phyloP scores from a whole-genome alignment of 2,888 invertebrate genomes.

The Dilophus febrilis region DNA sequence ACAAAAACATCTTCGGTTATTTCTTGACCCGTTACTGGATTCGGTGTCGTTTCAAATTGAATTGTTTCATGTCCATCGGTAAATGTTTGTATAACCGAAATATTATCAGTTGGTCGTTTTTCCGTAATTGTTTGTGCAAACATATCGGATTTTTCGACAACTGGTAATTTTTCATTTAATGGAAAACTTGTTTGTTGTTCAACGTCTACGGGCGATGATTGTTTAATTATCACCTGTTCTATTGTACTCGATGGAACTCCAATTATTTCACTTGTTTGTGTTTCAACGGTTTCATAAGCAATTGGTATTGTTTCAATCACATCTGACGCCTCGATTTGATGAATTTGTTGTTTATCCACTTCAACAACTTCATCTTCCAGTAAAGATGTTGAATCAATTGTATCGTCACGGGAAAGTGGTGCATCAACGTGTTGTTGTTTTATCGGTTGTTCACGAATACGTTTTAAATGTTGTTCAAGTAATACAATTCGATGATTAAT shows the following conservation, averaged over 20 bases:
- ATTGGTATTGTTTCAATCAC: neutral
- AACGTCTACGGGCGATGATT: conserved; percentile 37
- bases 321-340: neutral
- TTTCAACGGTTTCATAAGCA: conserved; percentile 35
- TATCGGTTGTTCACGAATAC: conserved; percentile 7
- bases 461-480: conserved; percentile 27
- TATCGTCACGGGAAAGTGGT: conserved; percentile 43
- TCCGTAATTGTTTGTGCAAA: conserved; percentile 28
- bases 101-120: conserved; percentile 38
- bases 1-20: conserved; percentile 43
- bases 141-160: conserved; percentile 20
- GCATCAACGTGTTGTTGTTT: too few species aligned
- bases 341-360: neutral
- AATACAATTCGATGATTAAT: conserved; percentile 41
- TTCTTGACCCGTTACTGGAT: conserved; percentile 35
- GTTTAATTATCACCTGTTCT: conserved; percentile 34
- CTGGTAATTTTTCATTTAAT: conserved; percentile 8
- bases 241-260: conserved; percentile 32
- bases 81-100: conserved; percentile 45
- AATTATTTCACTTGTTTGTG: conserved; percentile 47
- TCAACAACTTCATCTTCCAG: conserved; percentile 43
- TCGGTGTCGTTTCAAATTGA: conserved; percentile 48
- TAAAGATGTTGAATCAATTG: conserved; percentile 53
- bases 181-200: conserved; percentile 44
- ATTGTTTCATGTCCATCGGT: conserved; percentile 51